Conservation (phyloP, 1,140 invertebrate genomes). For the Diuraphis noxia region DNA sequence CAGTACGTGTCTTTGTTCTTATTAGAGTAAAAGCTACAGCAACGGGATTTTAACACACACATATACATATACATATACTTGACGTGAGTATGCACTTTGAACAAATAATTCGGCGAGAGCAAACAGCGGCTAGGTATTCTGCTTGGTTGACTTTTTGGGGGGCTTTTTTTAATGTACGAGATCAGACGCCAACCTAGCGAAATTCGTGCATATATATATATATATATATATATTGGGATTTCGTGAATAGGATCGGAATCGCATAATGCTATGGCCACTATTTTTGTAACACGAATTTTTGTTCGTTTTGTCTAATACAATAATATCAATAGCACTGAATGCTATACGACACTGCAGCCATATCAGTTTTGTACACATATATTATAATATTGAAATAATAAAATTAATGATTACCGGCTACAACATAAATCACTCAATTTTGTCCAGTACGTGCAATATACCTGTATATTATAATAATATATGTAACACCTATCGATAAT, state of each 20-base stretch:
- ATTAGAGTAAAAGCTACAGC: constrained; percentile 11
- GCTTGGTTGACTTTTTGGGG: neutral
- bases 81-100: neutral
- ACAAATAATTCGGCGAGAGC: neutral
- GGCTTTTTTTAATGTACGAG: neutral
- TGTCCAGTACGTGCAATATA: no score
- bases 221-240: no score
- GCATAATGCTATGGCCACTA: neutral
- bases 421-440: no score
- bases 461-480: no score
- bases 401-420: no score
- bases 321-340: no score
- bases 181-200: neutral
- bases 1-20: constrained; percentile 31
- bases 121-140: neutral
- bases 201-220: neutral
- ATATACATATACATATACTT: neutral
- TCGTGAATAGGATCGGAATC: neutral
- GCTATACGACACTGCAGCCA: no score
- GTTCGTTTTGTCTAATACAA: no score
- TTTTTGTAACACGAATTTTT: neutral
- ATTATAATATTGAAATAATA: no score
- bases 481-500: no score
- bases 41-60: neutral
- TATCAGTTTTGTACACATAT: no score